Conservation (phyloP, 2,797 vertebrate genomes). For the Pampus argenteus region DNA sequence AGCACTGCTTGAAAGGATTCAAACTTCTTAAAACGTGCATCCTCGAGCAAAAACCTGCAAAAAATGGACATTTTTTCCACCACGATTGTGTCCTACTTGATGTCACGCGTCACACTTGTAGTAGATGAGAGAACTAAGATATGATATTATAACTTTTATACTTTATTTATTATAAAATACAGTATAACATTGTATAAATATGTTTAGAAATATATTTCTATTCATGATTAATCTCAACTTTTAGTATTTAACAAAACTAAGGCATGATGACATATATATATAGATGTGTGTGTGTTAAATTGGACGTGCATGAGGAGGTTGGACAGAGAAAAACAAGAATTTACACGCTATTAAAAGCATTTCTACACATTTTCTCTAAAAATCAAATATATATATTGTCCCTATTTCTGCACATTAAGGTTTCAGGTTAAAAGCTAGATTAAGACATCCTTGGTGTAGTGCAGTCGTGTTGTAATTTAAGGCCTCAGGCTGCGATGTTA, state of each 20-base stretch:
- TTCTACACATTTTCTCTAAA: not conserved
- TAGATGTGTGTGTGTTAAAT: too few species aligned
- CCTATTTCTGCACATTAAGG: conserved; percentile 29
- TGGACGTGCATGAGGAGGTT: too few species aligned
- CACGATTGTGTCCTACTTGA: not conserved
- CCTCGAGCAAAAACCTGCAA: conserved; percentile 18
- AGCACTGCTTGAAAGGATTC: not conserved
- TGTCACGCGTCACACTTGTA: not conserved
- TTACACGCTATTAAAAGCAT: conserved; percentile 15
- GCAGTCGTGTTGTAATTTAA: conserved; percentile 60
- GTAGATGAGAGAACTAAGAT: conserved; percentile 1
- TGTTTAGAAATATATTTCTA: conserved; percentile 16
- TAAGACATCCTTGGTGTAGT: conserved; percentile 60
- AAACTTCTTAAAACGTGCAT: not conserved
- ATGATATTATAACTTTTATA: not conserved
- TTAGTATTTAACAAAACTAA: not conserved
- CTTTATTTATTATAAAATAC: not conserved
- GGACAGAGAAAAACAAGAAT: conserved; percentile 14
- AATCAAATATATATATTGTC: conserved; percentile 18
- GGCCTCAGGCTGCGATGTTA: conserved; percentile 58
- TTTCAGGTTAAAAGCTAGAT: conserved; percentile 43
- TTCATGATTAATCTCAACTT: not conserved
- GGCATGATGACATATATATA: too few species aligned
- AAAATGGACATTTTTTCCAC: too few species aligned
- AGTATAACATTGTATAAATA: not conserved